Percentiles rank a stretch among this genome's conserved stretches.
phyloP scores from a whole-genome alignment of 1,140 invertebrate species.

The Dinothrombium tinctorium region DNA sequence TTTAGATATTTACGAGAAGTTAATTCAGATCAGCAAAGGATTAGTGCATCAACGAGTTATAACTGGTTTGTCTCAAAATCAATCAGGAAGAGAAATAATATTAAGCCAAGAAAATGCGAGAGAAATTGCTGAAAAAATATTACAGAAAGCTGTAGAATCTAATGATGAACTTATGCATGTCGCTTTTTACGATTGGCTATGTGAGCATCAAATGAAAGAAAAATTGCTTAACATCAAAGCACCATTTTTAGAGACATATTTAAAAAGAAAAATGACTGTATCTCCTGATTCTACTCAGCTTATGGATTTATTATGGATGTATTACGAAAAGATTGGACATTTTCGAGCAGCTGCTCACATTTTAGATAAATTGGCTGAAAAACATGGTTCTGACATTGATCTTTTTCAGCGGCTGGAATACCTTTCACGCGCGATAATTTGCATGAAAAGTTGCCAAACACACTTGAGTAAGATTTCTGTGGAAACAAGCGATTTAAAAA shows the following conservation, averaged over 20 bases:
- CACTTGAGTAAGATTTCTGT: conserved; percentile 37
- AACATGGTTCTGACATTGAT: conserved; percentile 33
- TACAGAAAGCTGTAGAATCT: conserved; percentile 23
- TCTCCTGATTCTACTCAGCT: conserved; percentile 27
- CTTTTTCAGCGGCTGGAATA: conserved; percentile 52
- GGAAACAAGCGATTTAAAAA: conserved; percentile 20
- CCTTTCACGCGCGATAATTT: conserved; percentile 77
- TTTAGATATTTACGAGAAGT: conserved; percentile 45
- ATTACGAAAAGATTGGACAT: conserved; percentile 73
- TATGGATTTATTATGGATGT: conserved; percentile 80
- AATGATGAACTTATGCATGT: conserved; percentile 72
- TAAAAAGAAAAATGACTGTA: conserved; percentile 31
- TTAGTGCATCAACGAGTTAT: not conserved
- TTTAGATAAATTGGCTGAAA: conserved; percentile 58
- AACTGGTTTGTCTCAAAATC: not conserved
- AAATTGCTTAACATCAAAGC: conserved; percentile 46
- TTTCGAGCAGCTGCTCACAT: conserved; percentile 80
- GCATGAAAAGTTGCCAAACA: conserved; percentile 61
- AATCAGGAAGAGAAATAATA: not conserved
- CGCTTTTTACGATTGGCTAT: conserved; percentile 77
- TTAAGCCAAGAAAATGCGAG: conserved; percentile 14
- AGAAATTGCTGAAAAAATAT: conserved; percentile 21
- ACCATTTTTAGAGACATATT: conserved; percentile 53
- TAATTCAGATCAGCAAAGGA: conserved; percentile 30
- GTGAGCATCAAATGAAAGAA: conserved; percentile 43